Percentiles rank a stretch among this genome's conserved stretches.
These are phyloP conservation scores for Scomber scombrus DNA, from an alignment of 2,113 vertebrate genomes.

Conservation along the genomic window DNA sequence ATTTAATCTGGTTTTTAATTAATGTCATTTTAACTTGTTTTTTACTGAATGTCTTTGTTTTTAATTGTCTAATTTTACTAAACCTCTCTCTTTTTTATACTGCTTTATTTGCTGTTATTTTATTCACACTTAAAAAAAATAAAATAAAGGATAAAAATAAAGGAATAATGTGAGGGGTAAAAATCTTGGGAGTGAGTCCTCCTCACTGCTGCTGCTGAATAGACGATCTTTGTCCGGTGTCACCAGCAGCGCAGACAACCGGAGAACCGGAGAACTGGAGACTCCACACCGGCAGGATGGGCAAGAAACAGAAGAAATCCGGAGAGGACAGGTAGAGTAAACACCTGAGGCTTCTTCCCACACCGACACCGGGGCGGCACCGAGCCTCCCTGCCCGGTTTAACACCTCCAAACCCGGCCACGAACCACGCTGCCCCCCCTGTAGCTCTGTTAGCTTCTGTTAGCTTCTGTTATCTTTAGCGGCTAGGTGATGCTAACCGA, in stretches of 20 bases:
- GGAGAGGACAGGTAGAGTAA: slow-evolving; percentile 83
- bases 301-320: slow-evolving; percentile 86
- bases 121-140: no score
- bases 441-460: slow-evolving; percentile 41
- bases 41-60: no score
- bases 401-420: not conserved
- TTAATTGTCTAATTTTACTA: no score
- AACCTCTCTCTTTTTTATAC: no score
- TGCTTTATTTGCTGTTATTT: no score
- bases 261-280: slow-evolving; percentile 48
- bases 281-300: slow-evolving; percentile 70
- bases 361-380: not conserved
- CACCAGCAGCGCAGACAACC: slow-evolving; percentile 42
- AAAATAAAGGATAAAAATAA: no score
- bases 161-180: not conserved
- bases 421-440: not conserved
- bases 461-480: slow-evolving; percentile 1
- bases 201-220: accelerated
- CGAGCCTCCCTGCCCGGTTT: accelerated
- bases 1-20: no score
- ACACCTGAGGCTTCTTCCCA: no score
- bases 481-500: slow-evolving; percentile 43
- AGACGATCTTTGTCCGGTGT: slow-evolving; percentile 62
- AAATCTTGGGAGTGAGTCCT: slow-evolving; percentile 5
- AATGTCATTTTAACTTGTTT: no score